phyloP scores from a whole-genome alignment of 2,888 invertebrate genomes.

The Morpho deidamia region DNA sequence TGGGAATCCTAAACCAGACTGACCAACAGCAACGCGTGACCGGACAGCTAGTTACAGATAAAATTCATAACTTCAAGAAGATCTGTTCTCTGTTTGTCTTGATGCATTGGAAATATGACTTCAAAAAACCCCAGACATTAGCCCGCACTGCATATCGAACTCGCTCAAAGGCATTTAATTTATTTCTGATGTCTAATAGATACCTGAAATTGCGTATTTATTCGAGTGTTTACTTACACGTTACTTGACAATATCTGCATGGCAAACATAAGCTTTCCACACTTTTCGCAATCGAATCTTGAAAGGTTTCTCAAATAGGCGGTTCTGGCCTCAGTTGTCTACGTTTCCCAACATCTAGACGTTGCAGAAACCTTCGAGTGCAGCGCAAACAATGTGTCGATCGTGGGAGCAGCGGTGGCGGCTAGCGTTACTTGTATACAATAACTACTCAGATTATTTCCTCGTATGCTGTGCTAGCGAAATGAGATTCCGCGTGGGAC shows the following conservation, averaged over 20 bases:
- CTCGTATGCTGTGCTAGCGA: slow-evolving; percentile 55
- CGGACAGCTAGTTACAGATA: too few relatives aligned
- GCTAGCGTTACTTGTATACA: slow-evolving; percentile 46
- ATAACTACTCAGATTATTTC: slow-evolving; percentile 57
- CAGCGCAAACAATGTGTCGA: slow-evolving; percentile 64
- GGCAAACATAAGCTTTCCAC: slow-evolving; percentile 51
- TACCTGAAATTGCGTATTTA: slow-evolving; percentile 2
- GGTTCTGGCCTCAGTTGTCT: slow-evolving; percentile 59
- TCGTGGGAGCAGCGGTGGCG: slow-evolving; percentile 63
- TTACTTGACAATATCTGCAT: slow-evolving; percentile 34
- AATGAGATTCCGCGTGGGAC: slow-evolving; percentile 47
- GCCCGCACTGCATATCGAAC: too few relatives aligned
- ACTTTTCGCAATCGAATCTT: slow-evolving; percentile 66
- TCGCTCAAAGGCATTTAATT: too few relatives aligned
- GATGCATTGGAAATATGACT: too few relatives aligned
- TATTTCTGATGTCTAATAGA: too few relatives aligned
- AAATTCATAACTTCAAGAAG: too few relatives aligned
- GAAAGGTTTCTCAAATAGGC: slow-evolving; percentile 67
- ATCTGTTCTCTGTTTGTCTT: too few relatives aligned
- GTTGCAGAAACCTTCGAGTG: slow-evolving; percentile 72
- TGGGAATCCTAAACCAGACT: too few relatives aligned
- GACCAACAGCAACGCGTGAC: too few relatives aligned
- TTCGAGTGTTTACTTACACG: slow-evolving; percentile 27
- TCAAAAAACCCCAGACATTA: too few relatives aligned
- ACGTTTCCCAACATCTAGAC: slow-evolving; percentile 61